These are phyloP conservation scores for Gopherus flavomarginatus DNA, from an alignment of 2,113 vertebrate genomes.

Conservation along the genomic window DNA sequence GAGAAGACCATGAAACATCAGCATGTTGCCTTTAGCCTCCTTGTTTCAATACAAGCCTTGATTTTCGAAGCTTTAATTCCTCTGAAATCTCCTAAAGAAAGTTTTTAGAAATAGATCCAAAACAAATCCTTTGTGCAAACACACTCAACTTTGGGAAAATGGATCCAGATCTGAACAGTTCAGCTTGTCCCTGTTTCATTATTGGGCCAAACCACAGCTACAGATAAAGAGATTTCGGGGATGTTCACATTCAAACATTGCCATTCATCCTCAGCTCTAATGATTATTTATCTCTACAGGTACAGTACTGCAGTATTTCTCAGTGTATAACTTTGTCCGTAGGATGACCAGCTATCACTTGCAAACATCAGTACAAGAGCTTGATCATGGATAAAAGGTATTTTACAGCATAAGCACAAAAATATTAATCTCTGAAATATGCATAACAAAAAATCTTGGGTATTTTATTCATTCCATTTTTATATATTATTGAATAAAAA, in stretches of 20 bases:
- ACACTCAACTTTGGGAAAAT: not conserved
- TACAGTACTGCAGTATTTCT: not conserved
- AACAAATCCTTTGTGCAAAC: not conserved
- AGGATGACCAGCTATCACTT: not conserved
- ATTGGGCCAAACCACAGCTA: not conserved
- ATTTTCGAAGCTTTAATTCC: not conserved
- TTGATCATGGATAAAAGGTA: not conserved
- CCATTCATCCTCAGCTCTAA: not conserved
- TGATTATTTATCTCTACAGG: not conserved
- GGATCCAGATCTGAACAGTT: not conserved
- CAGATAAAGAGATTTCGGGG: not conserved
- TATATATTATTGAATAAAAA: not conserved
- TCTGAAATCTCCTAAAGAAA: conserved; percentile 1
- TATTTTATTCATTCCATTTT: not conserved
- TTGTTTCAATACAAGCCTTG: not conserved
- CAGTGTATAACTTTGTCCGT: not conserved
- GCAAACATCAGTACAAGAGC: not conserved
- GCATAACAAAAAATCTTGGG: not conserved
- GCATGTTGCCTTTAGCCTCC: not conserved
- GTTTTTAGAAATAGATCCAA: not conserved
- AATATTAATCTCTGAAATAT: not conserved
- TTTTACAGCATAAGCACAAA: not conserved
- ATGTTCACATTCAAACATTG: not conserved
- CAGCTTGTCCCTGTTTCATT: not conserved
- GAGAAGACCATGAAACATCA: not conserved